Base-by-base conservation (phyloP, 2,888 invertebrate genomes). In the Macropis europaea region DNA sequence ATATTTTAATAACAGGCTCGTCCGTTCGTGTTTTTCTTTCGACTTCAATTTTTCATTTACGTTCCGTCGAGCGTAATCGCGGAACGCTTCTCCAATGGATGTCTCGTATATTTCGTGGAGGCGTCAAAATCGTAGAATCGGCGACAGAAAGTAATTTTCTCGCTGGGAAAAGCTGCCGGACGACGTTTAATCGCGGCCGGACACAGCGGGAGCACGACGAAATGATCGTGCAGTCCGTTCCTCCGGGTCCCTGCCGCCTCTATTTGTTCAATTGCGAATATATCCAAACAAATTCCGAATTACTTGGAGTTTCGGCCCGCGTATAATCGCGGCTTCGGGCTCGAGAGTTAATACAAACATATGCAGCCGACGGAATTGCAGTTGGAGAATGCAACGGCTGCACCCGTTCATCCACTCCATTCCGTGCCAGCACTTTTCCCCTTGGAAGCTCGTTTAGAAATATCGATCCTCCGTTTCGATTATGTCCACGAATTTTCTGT, bases 251-350 rank as follows among this genome's bases (percentile, higher is more conserved):
- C 17, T 6, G 30, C 28, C 64, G n/a, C n/a, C 47, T 60, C 57
- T 67, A 62, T 74, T 77, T 73, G 77, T 60, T 57, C 53, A 67
- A 59, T 67, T 53, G 69, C 32, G 59, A 53, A 59, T 45, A n/a
- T n/a, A 53, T 53, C 38, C 52, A 53, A 67, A 59, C 70, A 67
- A 67, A 70, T 67, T 53, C 48, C 47, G 40, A 57, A 70, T 70
- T 67, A 53, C 68, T 70, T 28, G 13, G 40, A 59, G 45, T 42
- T 67, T 59, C 52, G 9, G 43, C 2, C 15, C 24, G 40, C 32
- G 50, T 54, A 64, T 64, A 73, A 70, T 70, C 63, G 50, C 15
- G 34, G 59, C 36, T 32, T 32, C 48, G 30, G 38, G n/a, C 24
- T 11, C 28, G 17, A 34, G 61, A 73, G 63, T 73, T 73, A 60